Conservation (phyloP, 2,797 vertebrate species). For the Euphonia xanthogaster region DNA sequence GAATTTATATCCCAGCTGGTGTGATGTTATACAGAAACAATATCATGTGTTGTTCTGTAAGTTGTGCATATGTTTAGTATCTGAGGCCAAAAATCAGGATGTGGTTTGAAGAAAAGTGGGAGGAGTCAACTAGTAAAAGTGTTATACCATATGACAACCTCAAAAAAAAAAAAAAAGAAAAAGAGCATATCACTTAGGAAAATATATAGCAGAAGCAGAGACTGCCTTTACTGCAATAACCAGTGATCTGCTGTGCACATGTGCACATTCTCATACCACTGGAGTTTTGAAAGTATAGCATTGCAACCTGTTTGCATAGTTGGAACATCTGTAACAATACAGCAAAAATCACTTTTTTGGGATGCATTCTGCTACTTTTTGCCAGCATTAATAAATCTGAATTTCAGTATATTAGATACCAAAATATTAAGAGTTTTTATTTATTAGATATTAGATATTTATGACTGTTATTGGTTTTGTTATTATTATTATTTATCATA, state of each 20-base stretch:
- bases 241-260: neutral
- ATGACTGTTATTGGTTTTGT: neutral
- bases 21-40: constrained; percentile 67
- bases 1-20: constrained; percentile 64
- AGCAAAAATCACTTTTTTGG: neutral
- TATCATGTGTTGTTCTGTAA: constrained; percentile 58
- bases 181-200: neutral
- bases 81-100: constrained; percentile 64
- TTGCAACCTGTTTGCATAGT: neutral
- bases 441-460: neutral
- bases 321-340: neutral
- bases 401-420: neutral
- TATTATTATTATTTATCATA: neutral
- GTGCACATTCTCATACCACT: neutral
- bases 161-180: neutral
- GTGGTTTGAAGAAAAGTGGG: constrained; percentile 57
- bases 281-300: neutral
- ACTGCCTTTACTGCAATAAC: neutral
- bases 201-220: constrained; percentile 20
- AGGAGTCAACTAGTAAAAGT: constrained; percentile 58
- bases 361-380: neutral
- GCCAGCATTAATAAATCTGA: neutral
- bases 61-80: constrained; percentile 55
- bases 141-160: constrained; percentile 45
- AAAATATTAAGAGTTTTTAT: neutral